Conservation (phyloP, 2,797 vertebrate genomes). For the Nannoperca obscura region DNA sequence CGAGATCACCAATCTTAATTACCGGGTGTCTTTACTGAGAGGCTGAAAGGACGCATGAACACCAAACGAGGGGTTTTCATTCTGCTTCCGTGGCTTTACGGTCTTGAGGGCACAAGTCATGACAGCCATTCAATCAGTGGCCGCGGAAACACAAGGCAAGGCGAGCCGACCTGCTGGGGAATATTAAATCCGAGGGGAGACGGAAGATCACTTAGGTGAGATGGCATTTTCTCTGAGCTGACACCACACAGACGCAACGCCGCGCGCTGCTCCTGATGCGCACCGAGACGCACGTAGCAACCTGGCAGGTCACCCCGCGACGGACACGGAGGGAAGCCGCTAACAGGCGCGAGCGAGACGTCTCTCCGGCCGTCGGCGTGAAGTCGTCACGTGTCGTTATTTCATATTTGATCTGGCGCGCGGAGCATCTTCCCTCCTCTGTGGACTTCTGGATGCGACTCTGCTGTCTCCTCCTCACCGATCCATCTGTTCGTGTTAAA, state of each 20-base stretch:
- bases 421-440: constrained; percentile 25
- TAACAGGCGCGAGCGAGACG: background rate
- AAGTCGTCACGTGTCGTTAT: constrained; percentile 21
- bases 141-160: background rate
- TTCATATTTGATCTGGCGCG: constrained; percentile 29
- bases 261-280: constrained; percentile 47
- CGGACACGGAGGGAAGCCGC: constrained; percentile 23
- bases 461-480: constrained; percentile 32
- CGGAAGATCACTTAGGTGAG: constrained; percentile 52
- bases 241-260: constrained; percentile 41
- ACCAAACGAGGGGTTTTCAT: constrained; percentile 42
- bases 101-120: constrained; percentile 66
- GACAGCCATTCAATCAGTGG: constrained; percentile 57
- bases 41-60: constrained; percentile 38
- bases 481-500: constrained; percentile 34
- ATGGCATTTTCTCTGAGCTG: constrained; percentile 49
- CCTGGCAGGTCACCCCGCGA: constrained; percentile 60
- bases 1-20: constrained; percentile 35
- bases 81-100: constrained; percentile 35
- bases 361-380: constrained; percentile 4
- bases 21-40: constrained; percentile 29
- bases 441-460: constrained; percentile 55
- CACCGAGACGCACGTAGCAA: constrained; percentile 51
- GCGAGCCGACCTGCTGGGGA: constrained; percentile 25
- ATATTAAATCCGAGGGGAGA: constrained; percentile 17